These are phyloP conservation scores for Agonopterix heracliana DNA, from an alignment of 2,888 invertebrate genomes.

Conservation along the genomic window DNA sequence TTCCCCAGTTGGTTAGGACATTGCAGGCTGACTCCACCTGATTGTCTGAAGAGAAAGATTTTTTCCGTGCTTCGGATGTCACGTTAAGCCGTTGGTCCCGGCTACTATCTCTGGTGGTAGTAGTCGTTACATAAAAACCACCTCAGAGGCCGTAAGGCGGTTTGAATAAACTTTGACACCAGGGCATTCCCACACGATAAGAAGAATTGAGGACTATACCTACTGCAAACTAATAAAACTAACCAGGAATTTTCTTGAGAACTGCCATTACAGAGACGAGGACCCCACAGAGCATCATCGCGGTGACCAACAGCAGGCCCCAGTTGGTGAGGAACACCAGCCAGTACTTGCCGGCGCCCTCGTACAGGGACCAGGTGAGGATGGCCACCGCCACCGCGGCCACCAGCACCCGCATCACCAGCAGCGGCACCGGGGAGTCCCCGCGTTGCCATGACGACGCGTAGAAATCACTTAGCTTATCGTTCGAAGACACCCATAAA, in stretches of 20 bases:
- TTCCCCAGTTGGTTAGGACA: too few relatives aligned
- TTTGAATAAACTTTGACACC: too few relatives aligned
- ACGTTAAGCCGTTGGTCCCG: too few relatives aligned
- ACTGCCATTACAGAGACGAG: slow-evolving; percentile 40
- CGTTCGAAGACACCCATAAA: slow-evolving; percentile 56
- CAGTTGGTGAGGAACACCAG: slow-evolving; percentile 63
- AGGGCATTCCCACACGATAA: too few relatives aligned
- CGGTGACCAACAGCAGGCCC: slow-evolving; percentile 48
- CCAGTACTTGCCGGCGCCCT: slow-evolving; percentile 38
- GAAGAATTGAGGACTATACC: too few relatives aligned
- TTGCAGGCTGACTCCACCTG: too few relatives aligned
- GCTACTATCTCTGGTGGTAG: too few relatives aligned
- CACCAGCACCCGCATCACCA: slow-evolving; percentile 44
- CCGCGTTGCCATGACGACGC: slow-evolving; percentile 64
- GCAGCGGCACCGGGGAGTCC: slow-evolving; percentile 51
- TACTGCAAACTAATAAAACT: slow-evolving; percentile 15
- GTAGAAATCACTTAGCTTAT: slow-evolving; percentile 56
- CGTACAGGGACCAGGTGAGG: slow-evolving; percentile 46
- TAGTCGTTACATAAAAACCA: too few relatives aligned
- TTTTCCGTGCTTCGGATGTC: too few relatives aligned
- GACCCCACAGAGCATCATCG: slow-evolving; percentile 39
- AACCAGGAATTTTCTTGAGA: slow-evolving; percentile 37
- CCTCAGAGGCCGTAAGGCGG: too few relatives aligned
- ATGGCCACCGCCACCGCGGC: slow-evolving; percentile 35
- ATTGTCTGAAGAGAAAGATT: too few relatives aligned